phyloP scores from a whole-genome alignment of 2,888 invertebrate species.

The Mimumesa dahlbomi region DNA sequence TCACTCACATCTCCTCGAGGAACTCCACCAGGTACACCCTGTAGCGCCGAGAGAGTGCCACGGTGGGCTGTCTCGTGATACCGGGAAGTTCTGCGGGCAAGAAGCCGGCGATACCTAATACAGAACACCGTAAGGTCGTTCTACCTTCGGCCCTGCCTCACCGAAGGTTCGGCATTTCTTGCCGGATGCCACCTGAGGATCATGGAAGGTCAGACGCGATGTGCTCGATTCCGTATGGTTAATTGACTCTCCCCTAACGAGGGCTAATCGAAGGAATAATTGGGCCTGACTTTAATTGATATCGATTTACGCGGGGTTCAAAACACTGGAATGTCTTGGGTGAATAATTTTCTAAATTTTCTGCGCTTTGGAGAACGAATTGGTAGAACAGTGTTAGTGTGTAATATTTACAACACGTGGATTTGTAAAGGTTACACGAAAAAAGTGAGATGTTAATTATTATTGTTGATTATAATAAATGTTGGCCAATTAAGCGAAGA shows the following conservation, averaged over 20 bases:
- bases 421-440: too few species aligned
- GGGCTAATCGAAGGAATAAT: conserved; percentile 32
- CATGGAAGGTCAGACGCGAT: conserved; percentile 49
- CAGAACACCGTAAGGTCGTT: conserved; percentile 74
- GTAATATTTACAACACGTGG: too few species aligned
- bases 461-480: too few species aligned
- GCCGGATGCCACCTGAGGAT: conserved; percentile 45
- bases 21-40: conserved; percentile 53
- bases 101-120: conserved; percentile 77
- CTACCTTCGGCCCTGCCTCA: conserved; percentile 51
- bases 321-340: too few species aligned
- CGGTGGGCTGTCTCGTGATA: conserved; percentile 61
- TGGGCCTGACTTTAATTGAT: conserved; percentile 13
- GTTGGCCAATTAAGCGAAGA: too few species aligned
- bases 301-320: too few species aligned
- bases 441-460: too few species aligned
- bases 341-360: too few species aligned
- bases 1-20: conserved; percentile 73
- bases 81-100: conserved; percentile 70
- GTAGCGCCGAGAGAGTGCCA: conserved; percentile 40
- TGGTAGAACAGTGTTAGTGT: too few species aligned
- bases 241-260: conserved; percentile 48
- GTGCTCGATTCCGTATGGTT: conserved; percentile 12
- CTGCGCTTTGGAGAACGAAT: too few species aligned
- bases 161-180: conserved; percentile 57